phyloP scores from a whole-genome alignment of 2,888 invertebrate species.

The Pherbina coryleti region DNA sequence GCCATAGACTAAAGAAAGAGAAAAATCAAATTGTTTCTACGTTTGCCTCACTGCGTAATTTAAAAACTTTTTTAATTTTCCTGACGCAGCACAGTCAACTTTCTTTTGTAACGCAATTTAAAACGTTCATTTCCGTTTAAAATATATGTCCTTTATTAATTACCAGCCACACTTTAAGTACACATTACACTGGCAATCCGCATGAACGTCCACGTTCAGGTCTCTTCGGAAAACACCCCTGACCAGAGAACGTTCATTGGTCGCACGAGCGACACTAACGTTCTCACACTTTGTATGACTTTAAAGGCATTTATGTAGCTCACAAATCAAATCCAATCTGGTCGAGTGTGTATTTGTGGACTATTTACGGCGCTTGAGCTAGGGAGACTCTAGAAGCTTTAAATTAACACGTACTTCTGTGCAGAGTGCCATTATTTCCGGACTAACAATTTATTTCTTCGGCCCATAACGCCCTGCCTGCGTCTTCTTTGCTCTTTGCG shows the following conservation, averaged over 20 bases:
- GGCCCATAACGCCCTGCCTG: background rate
- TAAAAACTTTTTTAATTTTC: slow-evolving; percentile 20
- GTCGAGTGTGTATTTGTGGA: slow-evolving; percentile 6
- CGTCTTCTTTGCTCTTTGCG: background rate
- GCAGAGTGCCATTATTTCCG: slow-evolving; percentile 34
- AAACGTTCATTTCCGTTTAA: slow-evolving; percentile 26
- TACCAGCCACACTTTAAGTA: slow-evolving; percentile 11
- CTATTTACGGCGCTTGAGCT: slow-evolving; percentile 9
- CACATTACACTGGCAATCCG: background rate
- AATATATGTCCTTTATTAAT: slow-evolving; percentile 27
- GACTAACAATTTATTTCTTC: slow-evolving; percentile 19
- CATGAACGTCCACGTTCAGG: background rate
- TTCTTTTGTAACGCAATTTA: slow-evolving; percentile 17
- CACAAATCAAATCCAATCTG: slow-evolving; percentile 29
- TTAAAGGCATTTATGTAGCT: slow-evolving; percentile 17
- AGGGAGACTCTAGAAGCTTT: slow-evolving; percentile 22
- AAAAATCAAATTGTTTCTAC: slow-evolving; percentile 13
- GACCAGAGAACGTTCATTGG: background rate
- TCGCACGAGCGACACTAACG: background rate
- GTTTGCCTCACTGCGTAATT: background rate
- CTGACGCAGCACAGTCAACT: background rate
- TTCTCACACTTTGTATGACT: slow-evolving; percentile 3
- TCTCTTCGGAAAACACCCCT: background rate
- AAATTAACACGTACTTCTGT: slow-evolving; percentile 29
- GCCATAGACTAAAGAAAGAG: background rate